Percentiles rank a stretch among this genome's conserved stretches.
These are phyloP conservation scores for Sturnus vulgaris DNA, from an alignment of 2,113 vertebrate genomes.

Conservation along the genomic window DNA sequence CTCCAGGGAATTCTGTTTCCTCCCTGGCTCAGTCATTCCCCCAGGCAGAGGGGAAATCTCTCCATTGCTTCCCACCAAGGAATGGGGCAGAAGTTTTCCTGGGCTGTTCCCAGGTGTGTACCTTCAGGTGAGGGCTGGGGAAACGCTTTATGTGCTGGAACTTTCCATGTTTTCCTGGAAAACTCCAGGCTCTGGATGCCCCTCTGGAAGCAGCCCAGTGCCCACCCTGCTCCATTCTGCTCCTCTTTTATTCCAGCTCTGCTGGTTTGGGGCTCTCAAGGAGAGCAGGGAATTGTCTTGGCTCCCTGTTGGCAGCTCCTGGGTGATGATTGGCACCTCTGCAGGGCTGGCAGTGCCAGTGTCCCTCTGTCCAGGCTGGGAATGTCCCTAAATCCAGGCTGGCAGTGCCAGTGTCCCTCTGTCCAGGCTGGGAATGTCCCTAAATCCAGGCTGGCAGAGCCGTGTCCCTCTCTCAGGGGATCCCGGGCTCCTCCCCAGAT, in stretches of 20 bases:
- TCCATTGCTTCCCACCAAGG: neutral
- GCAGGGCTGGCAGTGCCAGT: neutral
- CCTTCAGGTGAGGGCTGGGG: neutral
- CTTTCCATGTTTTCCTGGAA: neutral
- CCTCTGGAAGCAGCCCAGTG: accelerated
- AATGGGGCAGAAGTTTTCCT: neutral
- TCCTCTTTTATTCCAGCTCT: neutral
- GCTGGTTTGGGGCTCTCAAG: neutral
- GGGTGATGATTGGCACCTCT: neutral
- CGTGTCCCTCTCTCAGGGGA: neutral
- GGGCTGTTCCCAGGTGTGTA: neutral
- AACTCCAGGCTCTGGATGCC: accelerated
- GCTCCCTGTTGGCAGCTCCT: neutral
- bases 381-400: too few species aligned
- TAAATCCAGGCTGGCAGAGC: too few species aligned
- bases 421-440: too few species aligned
- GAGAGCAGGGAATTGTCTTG: neutral
- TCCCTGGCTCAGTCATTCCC: neutral
- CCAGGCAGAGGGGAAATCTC: neutral
- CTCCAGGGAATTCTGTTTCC: neutral
- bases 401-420: too few species aligned
- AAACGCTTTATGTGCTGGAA: neutral
- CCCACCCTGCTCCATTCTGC: accelerated
- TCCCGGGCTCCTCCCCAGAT: neutral
- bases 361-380: too few species aligned